Evolutionary conservation across 2,888 invertebrate species (phyloP).

Genomic region (Drosophila suboccidentalis): DNA sequence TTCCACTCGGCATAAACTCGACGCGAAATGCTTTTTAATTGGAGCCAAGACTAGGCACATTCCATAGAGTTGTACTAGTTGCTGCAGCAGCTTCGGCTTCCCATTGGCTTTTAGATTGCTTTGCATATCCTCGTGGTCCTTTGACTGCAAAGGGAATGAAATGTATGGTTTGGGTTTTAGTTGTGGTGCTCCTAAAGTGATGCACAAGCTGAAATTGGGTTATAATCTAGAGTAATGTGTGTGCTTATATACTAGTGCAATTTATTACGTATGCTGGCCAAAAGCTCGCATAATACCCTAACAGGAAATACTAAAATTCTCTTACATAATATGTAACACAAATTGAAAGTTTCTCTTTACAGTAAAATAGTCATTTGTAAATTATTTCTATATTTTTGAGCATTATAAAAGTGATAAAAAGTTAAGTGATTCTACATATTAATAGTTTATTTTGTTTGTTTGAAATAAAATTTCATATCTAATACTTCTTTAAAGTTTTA

Average conservation of each 20-base stretch:
- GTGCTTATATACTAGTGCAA: conserved; percentile 24
- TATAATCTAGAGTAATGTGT: conserved; percentile 46
- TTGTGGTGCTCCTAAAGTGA: conserved; percentile 36
- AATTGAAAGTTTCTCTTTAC: background rate
- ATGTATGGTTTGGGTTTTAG: conserved; percentile 41
- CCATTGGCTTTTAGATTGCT: conserved; percentile 20
- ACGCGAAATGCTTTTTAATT: conserved; percentile 48
- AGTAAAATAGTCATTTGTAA: too few species aligned
- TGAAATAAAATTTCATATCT: background rate
- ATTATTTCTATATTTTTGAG: too few species aligned
- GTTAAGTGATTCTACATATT: too few species aligned
- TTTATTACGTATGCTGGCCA: conserved; percentile 15
- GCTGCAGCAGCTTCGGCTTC: conserved; percentile 8
- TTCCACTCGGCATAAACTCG: conserved; percentile 6
- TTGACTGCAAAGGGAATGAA: conserved; percentile 55
- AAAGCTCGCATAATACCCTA: conserved; percentile 14
- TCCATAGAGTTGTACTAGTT: conserved; percentile 17
- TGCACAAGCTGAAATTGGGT: conserved; percentile 46
- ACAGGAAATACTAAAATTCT: background rate
- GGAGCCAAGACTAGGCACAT: conserved; percentile 17
- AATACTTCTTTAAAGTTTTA: background rate
- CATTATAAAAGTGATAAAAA: too few species aligned
- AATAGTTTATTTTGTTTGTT: background rate
- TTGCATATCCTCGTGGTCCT: conserved; percentile 44
- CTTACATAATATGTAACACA: background rate